These are phyloP conservation scores for Actinemys pallida DNA, from an alignment of 2,113 vertebrate species.

Conservation along the genomic window DNA sequence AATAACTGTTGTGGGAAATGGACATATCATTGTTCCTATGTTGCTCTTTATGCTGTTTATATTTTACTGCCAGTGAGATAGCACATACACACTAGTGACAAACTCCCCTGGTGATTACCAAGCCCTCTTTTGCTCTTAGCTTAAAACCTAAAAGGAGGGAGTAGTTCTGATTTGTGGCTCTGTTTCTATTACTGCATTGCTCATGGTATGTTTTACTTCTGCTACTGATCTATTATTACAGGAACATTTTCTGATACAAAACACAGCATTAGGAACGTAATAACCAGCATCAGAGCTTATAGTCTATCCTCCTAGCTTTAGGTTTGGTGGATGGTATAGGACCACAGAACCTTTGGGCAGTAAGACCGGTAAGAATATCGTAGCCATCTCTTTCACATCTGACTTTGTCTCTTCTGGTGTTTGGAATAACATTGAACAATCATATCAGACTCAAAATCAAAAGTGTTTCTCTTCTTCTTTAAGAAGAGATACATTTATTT, in stretches of 20 bases:
- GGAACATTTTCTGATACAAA: background rate
- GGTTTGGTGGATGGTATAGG: background rate
- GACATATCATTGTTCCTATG: background rate
- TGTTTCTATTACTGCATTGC: background rate
- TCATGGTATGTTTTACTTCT: background rate
- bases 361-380: background rate
- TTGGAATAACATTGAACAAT: background rate
- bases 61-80: background rate
- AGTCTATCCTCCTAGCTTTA: background rate
- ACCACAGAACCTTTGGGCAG: background rate
- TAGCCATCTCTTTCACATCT: background rate
- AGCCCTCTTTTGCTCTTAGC: slow-evolving; percentile 20
- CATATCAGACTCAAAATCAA: slow-evolving; percentile 28
- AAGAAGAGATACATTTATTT: background rate
- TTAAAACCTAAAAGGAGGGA: slow-evolving; percentile 10
- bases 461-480: slow-evolving; percentile 27
- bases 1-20: slow-evolving; percentile 48
- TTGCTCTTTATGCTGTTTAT: slow-evolving; percentile 29
- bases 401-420: background rate
- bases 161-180: slow-evolving; percentile 27
- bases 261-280: background rate
- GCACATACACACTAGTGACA: background rate
- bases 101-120: background rate
- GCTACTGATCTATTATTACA: background rate
- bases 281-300: background rate